A percentile compares a stretch with the other conserved stretches of the same genome.
These are phyloP conservation scores for Acrossocheilus wenchowensis DNA, from an alignment of 2,797 vertebrate species.

Conservation along the genomic window DNA sequence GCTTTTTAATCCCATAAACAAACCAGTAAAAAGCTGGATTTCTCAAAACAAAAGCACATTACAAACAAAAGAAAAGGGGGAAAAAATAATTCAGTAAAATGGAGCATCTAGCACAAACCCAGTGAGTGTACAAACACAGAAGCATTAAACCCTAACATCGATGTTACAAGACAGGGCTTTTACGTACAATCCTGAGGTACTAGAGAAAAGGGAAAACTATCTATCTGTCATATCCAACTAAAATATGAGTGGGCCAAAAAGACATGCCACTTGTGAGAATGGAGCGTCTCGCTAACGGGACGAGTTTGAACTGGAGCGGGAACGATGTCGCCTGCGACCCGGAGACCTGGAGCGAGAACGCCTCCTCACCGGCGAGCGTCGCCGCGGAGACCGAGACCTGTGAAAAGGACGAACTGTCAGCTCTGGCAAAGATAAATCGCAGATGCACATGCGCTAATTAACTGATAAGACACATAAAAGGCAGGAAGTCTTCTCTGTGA, in stretches of 20 bases:
- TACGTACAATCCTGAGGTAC: not conserved
- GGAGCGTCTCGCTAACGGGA: constrained; percentile 83
- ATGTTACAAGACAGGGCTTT: not conserved
- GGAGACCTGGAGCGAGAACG: constrained; percentile 91
- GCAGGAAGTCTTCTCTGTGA: not conserved
- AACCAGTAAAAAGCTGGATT: constrained; percentile 4
- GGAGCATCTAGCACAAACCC: constrained; percentile 10
- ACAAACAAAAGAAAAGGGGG: constrained; percentile 9
- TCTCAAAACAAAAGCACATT: constrained; percentile 23
- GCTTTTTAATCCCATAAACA: constrained; percentile 2
- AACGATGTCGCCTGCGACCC: constrained; percentile 91
- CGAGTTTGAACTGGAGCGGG: constrained; percentile 97
- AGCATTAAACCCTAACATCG: not conserved
- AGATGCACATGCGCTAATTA: not conserved
- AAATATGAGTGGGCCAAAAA: not conserved
- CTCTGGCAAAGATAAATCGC: not conserved
- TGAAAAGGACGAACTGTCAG: not conserved
- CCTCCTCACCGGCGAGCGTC: constrained; percentile 89
- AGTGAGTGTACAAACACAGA: not conserved
- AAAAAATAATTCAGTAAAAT: constrained; percentile 1
- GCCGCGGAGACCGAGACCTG: constrained; percentile 92
- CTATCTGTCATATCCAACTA: not conserved
- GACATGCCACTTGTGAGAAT: not conserved
- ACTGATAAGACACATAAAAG: constrained; percentile 25
- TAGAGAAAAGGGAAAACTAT: not conserved